Evolutionary conservation across 64 coral and sea anemone genomes (phyloP).

Genomic region (Stylophora pistillata): DNA sequence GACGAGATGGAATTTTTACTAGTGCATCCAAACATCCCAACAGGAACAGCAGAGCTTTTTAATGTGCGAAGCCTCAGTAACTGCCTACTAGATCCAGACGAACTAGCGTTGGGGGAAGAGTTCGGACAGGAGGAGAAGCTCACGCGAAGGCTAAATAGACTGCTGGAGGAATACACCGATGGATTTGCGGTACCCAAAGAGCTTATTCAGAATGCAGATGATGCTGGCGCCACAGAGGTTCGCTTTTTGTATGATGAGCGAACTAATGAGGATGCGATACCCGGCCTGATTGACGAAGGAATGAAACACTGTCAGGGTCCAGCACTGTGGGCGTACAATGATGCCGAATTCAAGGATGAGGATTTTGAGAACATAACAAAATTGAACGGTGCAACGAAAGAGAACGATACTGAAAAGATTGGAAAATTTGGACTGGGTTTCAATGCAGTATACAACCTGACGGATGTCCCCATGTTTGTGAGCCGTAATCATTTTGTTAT

Average conservation of each 20-base stretch:
- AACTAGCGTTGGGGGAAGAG: slow-evolving; percentile 59
- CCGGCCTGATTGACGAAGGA: slow-evolving; percentile 64
- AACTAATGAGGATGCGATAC: slow-evolving; percentile 52
- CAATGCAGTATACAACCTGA: slow-evolving; percentile 85
- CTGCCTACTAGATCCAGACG: slow-evolving; percentile 73
- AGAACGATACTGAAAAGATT: not conserved
- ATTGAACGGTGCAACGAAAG: slow-evolving; percentile 58
- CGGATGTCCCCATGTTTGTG: slow-evolving; percentile 83
- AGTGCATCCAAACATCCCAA: slow-evolving; percentile 72
- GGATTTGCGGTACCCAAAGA: slow-evolving; percentile 87
- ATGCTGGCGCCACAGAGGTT: slow-evolving; percentile 83
- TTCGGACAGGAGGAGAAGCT: slow-evolving; percentile 82
- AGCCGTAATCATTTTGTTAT: slow-evolving; percentile 24
- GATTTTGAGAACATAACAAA: slow-evolving; percentile 85
- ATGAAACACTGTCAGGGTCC: slow-evolving; percentile 79
- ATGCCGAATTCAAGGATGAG: slow-evolving; percentile 64
- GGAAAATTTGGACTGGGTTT: slow-evolving; percentile 92
- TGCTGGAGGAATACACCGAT: slow-evolving; percentile 83
- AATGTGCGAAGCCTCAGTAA: slow-evolving; percentile 64
- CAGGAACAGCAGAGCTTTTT: slow-evolving; percentile 58
- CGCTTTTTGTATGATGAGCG: slow-evolving; percentile 70
- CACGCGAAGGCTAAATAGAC: slow-evolving; percentile 57
- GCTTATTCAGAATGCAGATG: slow-evolving; percentile 95
- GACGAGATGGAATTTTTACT: slow-evolving; percentile 39
- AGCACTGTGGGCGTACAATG: slow-evolving; percentile 82